Evolutionary conservation across 2,113 vertebrate species (phyloP).

Genomic region (Platysternon megacephalum): DNA sequence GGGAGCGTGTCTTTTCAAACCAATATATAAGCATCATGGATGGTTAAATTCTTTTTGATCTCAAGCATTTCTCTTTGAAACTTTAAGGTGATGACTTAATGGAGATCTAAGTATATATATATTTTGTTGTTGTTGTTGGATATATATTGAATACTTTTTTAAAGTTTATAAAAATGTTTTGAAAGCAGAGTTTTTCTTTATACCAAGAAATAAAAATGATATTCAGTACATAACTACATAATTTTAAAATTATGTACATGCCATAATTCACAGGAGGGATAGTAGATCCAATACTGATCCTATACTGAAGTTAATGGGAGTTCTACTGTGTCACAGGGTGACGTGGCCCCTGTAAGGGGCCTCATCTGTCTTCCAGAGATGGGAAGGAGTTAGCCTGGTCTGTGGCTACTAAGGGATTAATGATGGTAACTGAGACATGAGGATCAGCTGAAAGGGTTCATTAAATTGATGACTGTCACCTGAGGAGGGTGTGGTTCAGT

Average conservation of each 20-base stretch:
- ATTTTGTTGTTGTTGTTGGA: no score
- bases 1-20: not conserved
- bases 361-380: no score
- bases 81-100: not conserved
- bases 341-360: no score
- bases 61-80: not conserved
- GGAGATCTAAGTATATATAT: not conserved
- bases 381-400: no score
- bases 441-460: no score
- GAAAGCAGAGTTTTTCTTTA: not conserved
- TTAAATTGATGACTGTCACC: no score
- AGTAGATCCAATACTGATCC: not conserved
- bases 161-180: not conserved
- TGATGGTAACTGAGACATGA: no score
- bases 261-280: not conserved
- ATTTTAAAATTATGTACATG: not conserved
- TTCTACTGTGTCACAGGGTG: not conserved
- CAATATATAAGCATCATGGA: not conserved
- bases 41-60: not conserved
- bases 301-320: not conserved
- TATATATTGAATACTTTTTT: not conserved
- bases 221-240: not conserved
- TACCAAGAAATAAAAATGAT: not conserved
- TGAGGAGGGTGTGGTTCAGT: not conserved
- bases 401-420: no score